Base-by-base conservation (phyloP, 2,888 invertebrate genomes). In the Parapristionchus giblindavisi region DNA sequence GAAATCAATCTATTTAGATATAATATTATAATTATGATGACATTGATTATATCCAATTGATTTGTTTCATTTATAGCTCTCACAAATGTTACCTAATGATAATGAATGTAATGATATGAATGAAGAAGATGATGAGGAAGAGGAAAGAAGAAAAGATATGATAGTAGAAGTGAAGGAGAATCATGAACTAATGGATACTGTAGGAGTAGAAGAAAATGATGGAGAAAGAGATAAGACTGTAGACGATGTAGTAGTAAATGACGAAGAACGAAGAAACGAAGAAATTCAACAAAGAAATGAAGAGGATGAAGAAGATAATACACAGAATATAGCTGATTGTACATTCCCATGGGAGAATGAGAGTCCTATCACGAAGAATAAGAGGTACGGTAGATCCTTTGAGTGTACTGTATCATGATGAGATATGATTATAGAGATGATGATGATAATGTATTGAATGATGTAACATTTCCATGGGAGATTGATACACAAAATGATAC, bases 341-440 rank as follows among this genome's bases (percentile, higher is more conserved):
- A 65, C 63, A 14, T 65, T 65, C 29, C 63, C 63, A 14, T 65
- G 63, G 63, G 63, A 65, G 36, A n/a, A n/a, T 24, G 40, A 21
- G 63, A 65, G 63, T 17, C 3, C 24, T 65, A 40, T 4, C 1
- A 43, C 6, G 43, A 43, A 1, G 63, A 65, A n/a, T 17, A 43
- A 14, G 63, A 43, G 29, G 11, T 14, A 43, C 43, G 11, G 43
- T n/a, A n/a, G n/a, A n/a, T n/a, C n/a, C n/a, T n/a, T n/a, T n/a
- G n/a, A n/a, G n/a, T n/a, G n/a, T n/a, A n/a, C n/a, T n/a, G n/a
- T n/a, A n/a, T n/a, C n/a, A n/a, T n/a, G n/a, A n/a, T n/a, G n/a
- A n/a, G n/a, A n/a, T n/a, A n/a, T n/a, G n/a, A n/a, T n/a, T n/a
- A n/a, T n/a, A n/a, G n/a, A 48, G 68, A 52, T 8, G 68, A 34